phyloP scores from a whole-genome alignment of 2,797 vertebrate genomes.

The Amazona ochrocephala region DNA sequence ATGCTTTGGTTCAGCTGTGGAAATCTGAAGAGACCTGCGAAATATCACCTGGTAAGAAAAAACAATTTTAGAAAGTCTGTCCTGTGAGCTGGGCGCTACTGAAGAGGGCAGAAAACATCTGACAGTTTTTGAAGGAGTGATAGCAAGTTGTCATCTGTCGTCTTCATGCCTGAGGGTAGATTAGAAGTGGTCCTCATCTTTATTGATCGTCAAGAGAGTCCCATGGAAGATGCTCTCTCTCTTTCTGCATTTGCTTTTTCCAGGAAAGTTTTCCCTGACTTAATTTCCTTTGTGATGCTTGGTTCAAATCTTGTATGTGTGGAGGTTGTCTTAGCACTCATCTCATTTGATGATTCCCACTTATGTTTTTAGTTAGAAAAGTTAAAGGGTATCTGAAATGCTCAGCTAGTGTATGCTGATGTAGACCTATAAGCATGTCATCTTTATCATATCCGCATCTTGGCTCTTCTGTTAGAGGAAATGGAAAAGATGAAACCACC shows the following conservation, averaged over 20 bases:
- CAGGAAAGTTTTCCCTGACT: not conserved
- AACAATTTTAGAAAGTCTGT: not conserved
- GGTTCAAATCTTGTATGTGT: not conserved
- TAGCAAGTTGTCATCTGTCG: not conserved
- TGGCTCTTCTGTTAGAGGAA: slow-evolving; percentile 9
- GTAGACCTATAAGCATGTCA: slow-evolving; percentile 20
- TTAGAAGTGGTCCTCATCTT: slow-evolving; percentile 11
- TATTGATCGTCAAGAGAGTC: not conserved
- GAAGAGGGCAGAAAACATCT: not conserved
- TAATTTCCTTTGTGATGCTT: not conserved
- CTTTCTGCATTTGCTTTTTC: not conserved
- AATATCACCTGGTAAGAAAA: not conserved
- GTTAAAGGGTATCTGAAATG: not conserved
- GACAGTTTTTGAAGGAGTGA: not conserved
- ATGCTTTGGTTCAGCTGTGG: not conserved
- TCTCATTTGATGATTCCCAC: slow-evolving; percentile 4
- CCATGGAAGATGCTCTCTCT: not conserved
- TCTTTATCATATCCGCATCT: not conserved
- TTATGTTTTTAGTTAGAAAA: slow-evolving; percentile 36
- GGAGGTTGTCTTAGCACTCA: not conserved
- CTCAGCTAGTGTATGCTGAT: not conserved
- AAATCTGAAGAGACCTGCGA: not conserved
- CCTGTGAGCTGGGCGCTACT: not conserved
- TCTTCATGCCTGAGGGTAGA: not conserved
- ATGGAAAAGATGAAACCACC: slow-evolving; percentile 37